Percentiles rank a stretch among this genome's conserved stretches.
Evolutionary conservation across 2,797 vertebrate genomes (phyloP).

Genomic region (Aulostomus chinensis): DNA sequence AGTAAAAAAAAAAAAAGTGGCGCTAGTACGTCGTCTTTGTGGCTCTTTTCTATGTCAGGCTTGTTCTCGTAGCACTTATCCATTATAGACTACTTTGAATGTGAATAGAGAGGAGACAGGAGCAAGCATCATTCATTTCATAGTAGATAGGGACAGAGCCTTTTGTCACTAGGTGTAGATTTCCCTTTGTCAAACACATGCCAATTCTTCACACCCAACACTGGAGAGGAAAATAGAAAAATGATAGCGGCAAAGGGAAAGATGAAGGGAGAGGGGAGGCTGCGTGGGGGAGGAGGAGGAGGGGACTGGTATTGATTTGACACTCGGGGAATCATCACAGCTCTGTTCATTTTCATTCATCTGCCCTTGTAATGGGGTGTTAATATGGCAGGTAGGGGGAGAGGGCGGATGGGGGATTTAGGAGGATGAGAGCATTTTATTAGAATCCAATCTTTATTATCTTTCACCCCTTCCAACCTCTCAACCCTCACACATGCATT

Average conservation of each 20-base stretch:
- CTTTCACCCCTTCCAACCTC: slow-evolving; percentile 53
- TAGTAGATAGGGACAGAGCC: slow-evolving; percentile 40
- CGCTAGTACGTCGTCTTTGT: slow-evolving; percentile 47
- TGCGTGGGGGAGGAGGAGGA: slow-evolving; percentile 48
- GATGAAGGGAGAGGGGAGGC: slow-evolving; percentile 49
- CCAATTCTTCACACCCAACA: slow-evolving; percentile 72
- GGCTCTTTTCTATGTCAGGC: slow-evolving; percentile 53
- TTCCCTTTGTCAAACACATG: slow-evolving; percentile 77
- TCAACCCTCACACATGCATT: slow-evolving; percentile 23
- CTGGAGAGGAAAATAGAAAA: slow-evolving; percentile 70
- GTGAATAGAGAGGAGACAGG: slow-evolving; percentile 68
- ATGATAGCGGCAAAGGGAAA: slow-evolving; percentile 65
- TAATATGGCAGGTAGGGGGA: slow-evolving; percentile 72
- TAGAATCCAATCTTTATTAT: slow-evolving; percentile 80
- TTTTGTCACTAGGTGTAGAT: slow-evolving; percentile 74
- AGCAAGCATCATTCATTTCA: slow-evolving; percentile 68
- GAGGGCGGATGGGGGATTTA: slow-evolving; percentile 62
- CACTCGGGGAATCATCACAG: slow-evolving; percentile 72
- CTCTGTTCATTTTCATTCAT: slow-evolving; percentile 81
- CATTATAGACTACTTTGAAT: slow-evolving; percentile 72
- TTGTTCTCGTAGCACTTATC: slow-evolving; percentile 65
- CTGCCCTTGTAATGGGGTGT: slow-evolving; percentile 77
- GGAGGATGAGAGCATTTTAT: slow-evolving; percentile 75
- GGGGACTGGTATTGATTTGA: slow-evolving; percentile 76
- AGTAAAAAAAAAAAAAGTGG: slow-evolving; percentile 55